A percentile compares a stretch with the other conserved stretches of the same genome.
These are phyloP conservation scores for Heliothis virescens DNA, from an alignment of 1,140 invertebrate genomes.

Conservation along the genomic window DNA sequence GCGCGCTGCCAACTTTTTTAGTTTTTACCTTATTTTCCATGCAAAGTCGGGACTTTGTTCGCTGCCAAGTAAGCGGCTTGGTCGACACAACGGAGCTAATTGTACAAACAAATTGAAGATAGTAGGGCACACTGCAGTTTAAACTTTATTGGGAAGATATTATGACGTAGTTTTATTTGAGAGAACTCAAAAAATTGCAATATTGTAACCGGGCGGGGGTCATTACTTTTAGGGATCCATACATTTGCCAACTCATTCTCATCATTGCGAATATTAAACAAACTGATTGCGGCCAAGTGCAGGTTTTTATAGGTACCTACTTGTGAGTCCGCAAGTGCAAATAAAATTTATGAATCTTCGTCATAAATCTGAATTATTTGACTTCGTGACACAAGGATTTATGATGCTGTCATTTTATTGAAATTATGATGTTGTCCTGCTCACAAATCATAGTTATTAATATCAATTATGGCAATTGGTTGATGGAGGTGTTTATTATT, in stretches of 20 bases:
- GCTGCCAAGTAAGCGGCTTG: slow-evolving; percentile 25
- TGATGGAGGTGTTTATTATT: slow-evolving; percentile 9
- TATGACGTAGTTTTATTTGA: neutral
- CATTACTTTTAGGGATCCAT: no score
- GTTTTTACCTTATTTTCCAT: slow-evolving; percentile 36
- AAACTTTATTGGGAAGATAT: neutral
- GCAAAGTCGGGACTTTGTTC: slow-evolving; percentile 22
- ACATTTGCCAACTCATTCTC: no score
- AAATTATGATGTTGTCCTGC: slow-evolving; percentile 1
- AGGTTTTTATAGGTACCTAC: no score
- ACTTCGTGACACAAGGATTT: neutral
- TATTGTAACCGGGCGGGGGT: no score
- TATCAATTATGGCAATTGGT: slow-evolving; percentile 1
- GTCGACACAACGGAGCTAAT: slow-evolving; percentile 17
- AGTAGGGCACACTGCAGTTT: neutral
- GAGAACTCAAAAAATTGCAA: neutral
- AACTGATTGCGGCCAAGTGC: no score
- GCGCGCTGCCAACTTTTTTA: slow-evolving; percentile 28
- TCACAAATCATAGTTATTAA: slow-evolving; percentile 6
- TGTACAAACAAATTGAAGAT: slow-evolving; percentile 25
- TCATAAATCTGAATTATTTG: no score
- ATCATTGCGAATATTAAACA: no score
- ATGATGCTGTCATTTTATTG: slow-evolving; percentile 7
- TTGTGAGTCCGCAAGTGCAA: no score
- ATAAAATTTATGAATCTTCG: no score